Evolutionary conservation across 2,113 vertebrate species (phyloP).

Genomic region (Gallinago undulata): DNA sequence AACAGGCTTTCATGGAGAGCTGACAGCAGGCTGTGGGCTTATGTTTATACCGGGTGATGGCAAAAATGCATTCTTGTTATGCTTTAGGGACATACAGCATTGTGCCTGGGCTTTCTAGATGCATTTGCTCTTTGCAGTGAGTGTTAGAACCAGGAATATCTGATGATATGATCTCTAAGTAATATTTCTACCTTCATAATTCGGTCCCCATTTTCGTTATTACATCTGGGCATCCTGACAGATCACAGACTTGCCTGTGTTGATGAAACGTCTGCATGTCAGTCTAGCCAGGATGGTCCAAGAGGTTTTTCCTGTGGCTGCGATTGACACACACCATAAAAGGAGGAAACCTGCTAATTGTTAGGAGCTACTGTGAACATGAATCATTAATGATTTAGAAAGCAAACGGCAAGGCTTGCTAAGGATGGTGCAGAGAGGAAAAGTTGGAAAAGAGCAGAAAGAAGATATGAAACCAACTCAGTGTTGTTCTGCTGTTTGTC

Average conservation of each 20-base stretch:
- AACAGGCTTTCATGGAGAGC: background rate
- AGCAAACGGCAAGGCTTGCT: background rate
- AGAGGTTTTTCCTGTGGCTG: background rate
- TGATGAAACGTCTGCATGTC: background rate
- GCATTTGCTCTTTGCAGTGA: background rate
- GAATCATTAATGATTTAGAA: background rate
- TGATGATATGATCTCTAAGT: background rate
- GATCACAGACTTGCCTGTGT: background rate
- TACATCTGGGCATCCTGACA: background rate
- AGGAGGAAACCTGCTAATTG: background rate
- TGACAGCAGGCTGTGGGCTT: background rate
- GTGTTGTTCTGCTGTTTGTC: background rate
- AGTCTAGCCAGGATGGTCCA: background rate
- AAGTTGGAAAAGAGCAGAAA: background rate
- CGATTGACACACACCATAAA: background rate
- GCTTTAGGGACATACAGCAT: background rate
- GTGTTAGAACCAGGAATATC: background rate
- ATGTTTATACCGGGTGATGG: background rate
- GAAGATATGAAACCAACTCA: background rate
- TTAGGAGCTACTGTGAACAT: background rate
- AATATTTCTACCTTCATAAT: background rate
- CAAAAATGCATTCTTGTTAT: background rate
- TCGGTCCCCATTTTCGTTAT: background rate
- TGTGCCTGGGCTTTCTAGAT: background rate
- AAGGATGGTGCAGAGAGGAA: background rate